Conservation (phyloP, 1,140 invertebrate genomes). For the Andricus grossulariae region DNA sequence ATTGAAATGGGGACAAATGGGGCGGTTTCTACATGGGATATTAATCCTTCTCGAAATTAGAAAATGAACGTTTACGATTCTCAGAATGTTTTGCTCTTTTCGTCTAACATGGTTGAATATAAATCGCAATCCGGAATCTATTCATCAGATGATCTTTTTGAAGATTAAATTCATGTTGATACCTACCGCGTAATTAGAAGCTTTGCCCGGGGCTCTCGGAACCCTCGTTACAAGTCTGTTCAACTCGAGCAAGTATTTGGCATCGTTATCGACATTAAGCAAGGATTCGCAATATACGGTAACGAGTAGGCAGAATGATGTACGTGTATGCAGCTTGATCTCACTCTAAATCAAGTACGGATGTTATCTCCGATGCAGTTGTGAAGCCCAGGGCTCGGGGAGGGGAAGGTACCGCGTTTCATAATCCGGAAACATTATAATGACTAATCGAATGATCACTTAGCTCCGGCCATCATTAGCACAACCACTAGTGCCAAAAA, state of each 20-base stretch:
- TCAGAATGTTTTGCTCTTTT: not conserved
- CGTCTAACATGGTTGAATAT: not conserved
- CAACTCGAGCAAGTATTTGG: constrained; percentile 27
- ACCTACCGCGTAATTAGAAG: constrained; percentile 15
- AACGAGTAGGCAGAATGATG: constrained; percentile 21
- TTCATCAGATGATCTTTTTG: constrained; percentile 14
- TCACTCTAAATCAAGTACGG: constrained; percentile 14
- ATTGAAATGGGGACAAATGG: too few species aligned
- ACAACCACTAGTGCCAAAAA: constrained; percentile 10
- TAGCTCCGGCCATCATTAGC: not conserved
- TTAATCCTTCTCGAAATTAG: too few species aligned
- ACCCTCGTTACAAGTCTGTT: constrained; percentile 19
- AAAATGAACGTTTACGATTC: too few species aligned
- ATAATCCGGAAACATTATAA: constrained; percentile 9
- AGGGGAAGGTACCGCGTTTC: not conserved
- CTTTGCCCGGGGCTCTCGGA: constrained; percentile 7
- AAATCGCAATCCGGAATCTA: not conserved
- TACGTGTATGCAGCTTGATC: constrained; percentile 22
- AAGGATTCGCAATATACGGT: constrained; percentile 25
- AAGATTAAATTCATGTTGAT: constrained; percentile 21
- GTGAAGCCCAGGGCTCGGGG: not conserved
- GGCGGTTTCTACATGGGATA: too few species aligned
- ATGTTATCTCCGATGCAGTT: constrained; percentile 5
- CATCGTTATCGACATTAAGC: constrained; percentile 24
- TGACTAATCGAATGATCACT: constrained; percentile 14